Conservation (phyloP, 2,888 invertebrate genomes). For the Orchesellides sinensis region DNA sequence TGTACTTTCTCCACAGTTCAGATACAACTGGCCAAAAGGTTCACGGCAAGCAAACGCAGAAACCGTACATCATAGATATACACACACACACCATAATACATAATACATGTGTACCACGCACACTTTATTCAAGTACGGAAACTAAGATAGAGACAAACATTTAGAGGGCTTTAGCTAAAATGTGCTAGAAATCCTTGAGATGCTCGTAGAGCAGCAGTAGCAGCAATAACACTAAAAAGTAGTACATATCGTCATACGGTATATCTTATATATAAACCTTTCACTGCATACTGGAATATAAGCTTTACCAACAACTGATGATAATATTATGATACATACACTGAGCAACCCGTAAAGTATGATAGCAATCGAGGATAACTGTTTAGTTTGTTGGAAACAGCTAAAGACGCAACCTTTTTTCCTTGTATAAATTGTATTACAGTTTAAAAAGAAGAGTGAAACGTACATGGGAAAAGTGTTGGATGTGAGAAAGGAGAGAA, state of each 20-base stretch:
- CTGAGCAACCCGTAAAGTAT: neutral
- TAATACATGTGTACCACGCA: neutral
- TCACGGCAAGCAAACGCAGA: neutral
- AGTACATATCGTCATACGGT: too few species aligned
- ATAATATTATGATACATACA: neutral
- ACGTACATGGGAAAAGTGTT: neutral
- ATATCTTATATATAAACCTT: too few species aligned
- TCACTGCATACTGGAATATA: too few species aligned
- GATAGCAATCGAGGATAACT: neutral
- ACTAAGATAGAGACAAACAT: too few species aligned
- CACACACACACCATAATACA: neutral
- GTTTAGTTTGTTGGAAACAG: neutral
- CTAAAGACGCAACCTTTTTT: neutral
- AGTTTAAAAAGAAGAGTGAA: neutral
- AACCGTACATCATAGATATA: neutral
- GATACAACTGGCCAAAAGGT: neutral
- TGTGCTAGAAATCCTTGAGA: neutral
- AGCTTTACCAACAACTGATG: too few species aligned
- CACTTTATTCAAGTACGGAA: too few species aligned
- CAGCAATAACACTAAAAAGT: too few species aligned
- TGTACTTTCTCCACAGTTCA: conserved; percentile 11
- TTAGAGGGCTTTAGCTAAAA: neutral
- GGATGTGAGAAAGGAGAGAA: neutral
- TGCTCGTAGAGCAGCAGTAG: too few species aligned
- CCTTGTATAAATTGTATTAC: neutral